Evolutionary conservation across 2,797 vertebrate species (phyloP).

Genomic region (Taeniopygia guttata): DNA sequence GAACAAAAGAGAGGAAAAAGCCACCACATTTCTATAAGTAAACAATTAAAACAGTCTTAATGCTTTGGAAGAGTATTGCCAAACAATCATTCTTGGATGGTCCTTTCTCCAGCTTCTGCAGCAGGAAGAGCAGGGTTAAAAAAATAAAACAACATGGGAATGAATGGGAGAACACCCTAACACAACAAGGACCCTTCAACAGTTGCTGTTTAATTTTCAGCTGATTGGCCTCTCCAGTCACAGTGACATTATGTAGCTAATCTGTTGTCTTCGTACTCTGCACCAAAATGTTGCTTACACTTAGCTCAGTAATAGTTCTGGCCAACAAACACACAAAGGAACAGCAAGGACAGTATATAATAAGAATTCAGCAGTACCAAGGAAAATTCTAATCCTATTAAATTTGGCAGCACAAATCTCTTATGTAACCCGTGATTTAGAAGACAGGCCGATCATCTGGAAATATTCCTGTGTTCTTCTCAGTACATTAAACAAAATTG

Average conservation of each 20-base stretch:
- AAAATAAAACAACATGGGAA: background rate
- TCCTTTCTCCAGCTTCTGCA: background rate
- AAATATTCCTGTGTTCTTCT: background rate
- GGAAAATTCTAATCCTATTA: constrained; percentile 29
- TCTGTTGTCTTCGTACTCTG: background rate
- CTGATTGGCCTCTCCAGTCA: background rate
- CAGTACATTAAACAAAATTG: background rate
- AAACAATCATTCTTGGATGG: background rate
- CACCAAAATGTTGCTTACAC: background rate
- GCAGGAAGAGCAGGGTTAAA: background rate
- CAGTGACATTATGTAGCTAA: background rate
- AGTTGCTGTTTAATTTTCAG: background rate
- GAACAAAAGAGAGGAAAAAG: background rate
- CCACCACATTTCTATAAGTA: background rate
- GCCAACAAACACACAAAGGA: background rate
- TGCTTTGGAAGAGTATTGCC: background rate
- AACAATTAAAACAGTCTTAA: background rate
- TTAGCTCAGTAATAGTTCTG: background rate
- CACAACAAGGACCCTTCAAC: background rate
- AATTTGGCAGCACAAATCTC: background rate
- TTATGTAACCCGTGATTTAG: constrained; percentile 23
- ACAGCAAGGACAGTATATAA: background rate
- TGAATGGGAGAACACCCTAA: background rate
- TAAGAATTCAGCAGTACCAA: background rate
- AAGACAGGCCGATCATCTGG: constrained; percentile 13